phyloP scores from a whole-genome alignment of 2,113 vertebrate species.

The Aspidoscelis tigris region DNA sequence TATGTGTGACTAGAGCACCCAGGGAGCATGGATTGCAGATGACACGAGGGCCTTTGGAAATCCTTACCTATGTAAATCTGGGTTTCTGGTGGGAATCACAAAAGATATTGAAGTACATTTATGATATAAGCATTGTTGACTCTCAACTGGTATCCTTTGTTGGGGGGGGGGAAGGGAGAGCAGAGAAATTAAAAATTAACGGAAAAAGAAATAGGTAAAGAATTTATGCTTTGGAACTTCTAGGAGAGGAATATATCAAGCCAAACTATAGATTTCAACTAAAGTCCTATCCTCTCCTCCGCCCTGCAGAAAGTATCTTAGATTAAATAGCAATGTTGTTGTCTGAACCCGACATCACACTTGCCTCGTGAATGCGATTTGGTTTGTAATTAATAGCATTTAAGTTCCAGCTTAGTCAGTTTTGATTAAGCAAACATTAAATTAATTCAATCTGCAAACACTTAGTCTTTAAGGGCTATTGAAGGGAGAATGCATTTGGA shows the following conservation, averaged over 20 bases:
- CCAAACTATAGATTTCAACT: neutral
- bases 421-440: constrained; percentile 82
- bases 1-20: too few relatives aligned
- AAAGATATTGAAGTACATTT: too few relatives aligned
- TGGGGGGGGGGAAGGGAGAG: too few relatives aligned
- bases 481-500: constrained; percentile 70
- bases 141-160: too few relatives aligned
- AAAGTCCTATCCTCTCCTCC: neutral
- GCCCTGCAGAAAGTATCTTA: neutral
- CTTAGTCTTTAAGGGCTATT: constrained; percentile 71
- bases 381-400: constrained; percentile 82
- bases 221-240: neutral
- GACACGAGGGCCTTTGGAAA: too few relatives aligned
- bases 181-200: too few relatives aligned
- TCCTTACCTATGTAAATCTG: too few relatives aligned
- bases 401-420: constrained; percentile 75
- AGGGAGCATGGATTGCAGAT: too few relatives aligned
- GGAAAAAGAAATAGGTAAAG: neutral
- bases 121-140: too few relatives aligned
- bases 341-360: constrained; percentile 50
- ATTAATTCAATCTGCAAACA: constrained; percentile 79
- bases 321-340: constrained; percentile 27
- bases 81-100: too few relatives aligned
- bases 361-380: constrained; percentile 70
- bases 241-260: constrained; percentile 12